phyloP scores from a whole-genome alignment of 2,888 invertebrate species.

The Celastrina argiolus region DNA sequence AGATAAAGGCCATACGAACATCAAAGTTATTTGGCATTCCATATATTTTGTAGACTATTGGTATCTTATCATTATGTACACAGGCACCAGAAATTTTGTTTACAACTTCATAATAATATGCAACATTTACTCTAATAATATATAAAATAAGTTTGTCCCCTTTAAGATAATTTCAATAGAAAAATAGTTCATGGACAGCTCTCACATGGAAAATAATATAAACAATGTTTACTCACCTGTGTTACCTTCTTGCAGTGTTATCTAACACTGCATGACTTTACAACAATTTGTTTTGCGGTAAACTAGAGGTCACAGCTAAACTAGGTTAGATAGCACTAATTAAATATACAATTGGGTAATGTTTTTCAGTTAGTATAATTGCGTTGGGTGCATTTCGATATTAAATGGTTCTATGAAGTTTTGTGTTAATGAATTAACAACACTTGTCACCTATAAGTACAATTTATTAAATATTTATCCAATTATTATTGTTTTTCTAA shows the following conservation, averaged over 20 bases:
- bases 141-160: too few relatives aligned
- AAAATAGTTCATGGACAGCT: neutral
- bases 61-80: neutral
- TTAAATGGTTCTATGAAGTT: neutral
- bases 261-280: slow-evolving; percentile 15
- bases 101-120: too few relatives aligned
- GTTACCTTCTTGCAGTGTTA: neutral
- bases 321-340: slow-evolving; percentile 8
- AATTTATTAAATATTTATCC: neutral
- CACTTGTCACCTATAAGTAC: neutral
- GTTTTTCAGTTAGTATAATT: neutral
- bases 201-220: neutral
- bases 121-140: too few relatives aligned
- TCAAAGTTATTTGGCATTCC: neutral
- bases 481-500: neutral
- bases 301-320: slow-evolving; percentile 12
- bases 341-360: neutral
- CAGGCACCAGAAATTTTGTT: too few relatives aligned
- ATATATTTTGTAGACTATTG: neutral
- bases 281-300: neutral
- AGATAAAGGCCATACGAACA: neutral
- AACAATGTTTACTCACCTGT: slow-evolving; percentile 4
- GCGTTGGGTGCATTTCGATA: neutral
- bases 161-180: neutral
- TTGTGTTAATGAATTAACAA: neutral